Percentiles rank a stretch among this genome's conserved stretches.
Evolutionary conservation across 2,113 vertebrate species (phyloP).

Genomic region (Neogale vison): DNA sequence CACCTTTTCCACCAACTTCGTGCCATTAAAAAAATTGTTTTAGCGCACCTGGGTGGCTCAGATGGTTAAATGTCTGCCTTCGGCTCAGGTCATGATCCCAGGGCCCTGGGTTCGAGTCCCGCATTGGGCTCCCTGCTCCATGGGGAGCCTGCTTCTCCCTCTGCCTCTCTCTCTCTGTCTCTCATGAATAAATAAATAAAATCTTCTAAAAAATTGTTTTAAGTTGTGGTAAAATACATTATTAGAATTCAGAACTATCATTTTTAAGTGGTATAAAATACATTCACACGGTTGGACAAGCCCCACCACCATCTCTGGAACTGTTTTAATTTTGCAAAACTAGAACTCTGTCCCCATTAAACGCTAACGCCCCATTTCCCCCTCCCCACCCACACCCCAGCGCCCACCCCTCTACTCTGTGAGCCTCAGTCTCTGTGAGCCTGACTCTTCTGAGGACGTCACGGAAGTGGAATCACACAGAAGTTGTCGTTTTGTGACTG

Average conservation of each 20-base stretch:
- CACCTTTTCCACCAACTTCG: not conserved
- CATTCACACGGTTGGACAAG: fast-evolving
- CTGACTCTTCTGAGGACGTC: not conserved
- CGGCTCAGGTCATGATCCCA: too few species aligned
- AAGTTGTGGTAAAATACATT: not conserved
- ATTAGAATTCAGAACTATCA: too few species aligned
- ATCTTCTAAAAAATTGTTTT: not conserved
- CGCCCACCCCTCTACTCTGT: not conserved
- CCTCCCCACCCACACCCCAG: too few species aligned
- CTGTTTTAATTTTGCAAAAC: not conserved
- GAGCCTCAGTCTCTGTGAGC: not conserved
- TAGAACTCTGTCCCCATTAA: not conserved
- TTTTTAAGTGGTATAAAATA: not conserved
- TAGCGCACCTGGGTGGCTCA: too few species aligned
- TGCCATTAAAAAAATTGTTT: not conserved
- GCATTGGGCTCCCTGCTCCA: too few species aligned
- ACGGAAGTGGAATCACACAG: fast-evolving
- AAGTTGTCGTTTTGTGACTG: not conserved
- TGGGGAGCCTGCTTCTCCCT: too few species aligned
- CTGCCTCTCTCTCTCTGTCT: too few species aligned
- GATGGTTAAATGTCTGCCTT: too few species aligned
- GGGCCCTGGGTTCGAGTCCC: too few species aligned
- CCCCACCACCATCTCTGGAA: not conserved
- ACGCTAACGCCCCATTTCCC: not conserved
- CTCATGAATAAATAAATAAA: too few species aligned